phyloP scores from a whole-genome alignment of 2,113 vertebrate genomes.

The Anolis carolinensis region DNA sequence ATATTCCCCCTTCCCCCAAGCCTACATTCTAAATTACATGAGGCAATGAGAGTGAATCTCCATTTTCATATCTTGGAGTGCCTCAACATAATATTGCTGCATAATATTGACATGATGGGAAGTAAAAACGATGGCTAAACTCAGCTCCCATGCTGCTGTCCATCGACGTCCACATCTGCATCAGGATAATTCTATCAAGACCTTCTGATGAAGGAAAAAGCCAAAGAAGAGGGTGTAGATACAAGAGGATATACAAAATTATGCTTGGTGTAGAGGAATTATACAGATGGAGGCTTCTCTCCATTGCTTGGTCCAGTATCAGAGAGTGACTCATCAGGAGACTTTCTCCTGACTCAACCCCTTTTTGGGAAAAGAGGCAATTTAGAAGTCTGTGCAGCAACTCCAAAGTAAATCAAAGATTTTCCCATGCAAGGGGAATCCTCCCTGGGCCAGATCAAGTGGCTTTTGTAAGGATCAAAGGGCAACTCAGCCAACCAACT shows the following conservation, averaged over 20 bases:
- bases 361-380: neutral
- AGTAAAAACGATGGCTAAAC: neutral
- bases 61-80: neutral
- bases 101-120: neutral
- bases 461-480: conserved; percentile 25
- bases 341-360: neutral
- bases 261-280: too few relatives aligned
- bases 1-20: neutral
- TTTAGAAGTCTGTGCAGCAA: neutral
- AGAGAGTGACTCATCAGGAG: neutral
- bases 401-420: neutral
- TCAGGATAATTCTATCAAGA: neutral
- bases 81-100: neutral
- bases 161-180: neutral
- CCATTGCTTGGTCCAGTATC: neutral
- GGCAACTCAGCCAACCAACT: neutral
- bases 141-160: neutral
- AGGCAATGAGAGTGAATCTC: too few relatives aligned
- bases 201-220: neutral
- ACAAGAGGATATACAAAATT: too few relatives aligned
- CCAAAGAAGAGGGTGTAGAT: neutral
- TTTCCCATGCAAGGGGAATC: neutral
- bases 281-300: too few relatives aligned
- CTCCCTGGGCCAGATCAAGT: conserved; percentile 9
- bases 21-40: neutral